Base-by-base conservation (phyloP, 2,888 invertebrate species). In the Spilosoma lubricipeda region DNA sequence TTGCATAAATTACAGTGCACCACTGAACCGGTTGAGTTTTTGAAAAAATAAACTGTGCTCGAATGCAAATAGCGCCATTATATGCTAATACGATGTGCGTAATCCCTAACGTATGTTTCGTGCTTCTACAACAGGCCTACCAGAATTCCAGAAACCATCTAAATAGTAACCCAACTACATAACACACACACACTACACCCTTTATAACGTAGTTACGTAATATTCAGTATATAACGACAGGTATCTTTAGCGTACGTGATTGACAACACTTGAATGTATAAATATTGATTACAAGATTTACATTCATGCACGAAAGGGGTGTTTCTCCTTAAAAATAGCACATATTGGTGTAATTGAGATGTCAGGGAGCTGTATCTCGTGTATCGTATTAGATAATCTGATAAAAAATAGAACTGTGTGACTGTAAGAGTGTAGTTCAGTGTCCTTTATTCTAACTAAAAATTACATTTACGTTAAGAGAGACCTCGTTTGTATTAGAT, bases 41-140 rank as follows among this genome's bases (percentile, higher is more conserved):
- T 90, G 91, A 93, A 93, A 70, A 94, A 95, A 94, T 92, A 92
- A 93, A 90, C 91, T 86, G 90, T 86, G 90, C 88, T 81, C 90
- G 89, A 93, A 95, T 94, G 94, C 92, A 93, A 95, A 94, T 93
- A 94, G 90, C 92, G 88, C 94, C 89, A 94, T 95, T 94, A 94
- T 94, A 95, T 94, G 94, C 88, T 94, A 94, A 95, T 94, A 88
- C 86, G 87, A 90, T 88, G 90, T 92, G 93, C 92, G 94, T 94
- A 93, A 92, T 93, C 90, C 91, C 88, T 86, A 87, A 89, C 84
- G 90, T 89, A 87, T 90, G 91, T 90, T 89, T 86, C 89, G 86
- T 87, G 90, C 87, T 88, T 89, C 89, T 89, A 45, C 63, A 89
- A 87, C 86, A 85, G 86, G 86, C 87, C 87, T 89, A 88, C 87